These are phyloP conservation scores for Cydia fagiglandana DNA, from an alignment of 1,140 invertebrate genomes.

Conservation along the genomic window DNA sequence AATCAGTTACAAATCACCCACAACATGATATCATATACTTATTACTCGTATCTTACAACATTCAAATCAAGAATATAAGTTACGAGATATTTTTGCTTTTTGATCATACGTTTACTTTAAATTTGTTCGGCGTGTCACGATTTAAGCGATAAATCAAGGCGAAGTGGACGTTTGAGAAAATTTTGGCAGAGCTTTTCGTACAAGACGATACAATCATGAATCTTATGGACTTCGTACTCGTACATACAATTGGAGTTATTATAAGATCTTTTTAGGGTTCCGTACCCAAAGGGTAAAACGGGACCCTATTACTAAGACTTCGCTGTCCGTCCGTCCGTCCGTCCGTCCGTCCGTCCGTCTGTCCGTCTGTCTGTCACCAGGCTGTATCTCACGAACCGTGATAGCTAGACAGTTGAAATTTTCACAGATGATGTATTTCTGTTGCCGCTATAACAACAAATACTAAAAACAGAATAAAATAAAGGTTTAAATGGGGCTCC, in stretches of 20 bases:
- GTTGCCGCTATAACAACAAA: too few relatives aligned
- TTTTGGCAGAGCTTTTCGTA: conserved; percentile 19
- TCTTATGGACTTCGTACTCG: conserved; percentile 7
- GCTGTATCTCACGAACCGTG: too few relatives aligned
- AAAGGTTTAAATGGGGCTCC: too few relatives aligned
- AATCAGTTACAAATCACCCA: background rate
- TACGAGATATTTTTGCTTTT: conserved; percentile 15
- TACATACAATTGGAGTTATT: background rate
- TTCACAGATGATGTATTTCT: too few relatives aligned
- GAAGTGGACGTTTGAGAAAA: conserved; percentile 2
- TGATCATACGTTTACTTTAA: conserved; percentile 2
- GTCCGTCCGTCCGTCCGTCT: too few relatives aligned
- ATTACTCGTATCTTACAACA: background rate
- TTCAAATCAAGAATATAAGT: background rate
- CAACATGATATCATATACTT: background rate
- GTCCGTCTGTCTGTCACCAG: too few relatives aligned
- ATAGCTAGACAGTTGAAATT: too few relatives aligned
- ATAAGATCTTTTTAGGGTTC: background rate
- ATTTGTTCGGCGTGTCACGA: conserved; percentile 15
- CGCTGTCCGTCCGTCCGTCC: too few relatives aligned
- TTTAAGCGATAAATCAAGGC: background rate
- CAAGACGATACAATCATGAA: background rate
- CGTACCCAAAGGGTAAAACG: too few relatives aligned
- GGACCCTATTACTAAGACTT: too few relatives aligned
- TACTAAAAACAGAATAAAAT: too few relatives aligned